Evolutionary conservation across 2,888 invertebrate genomes (phyloP).

Genomic region (Oscheius sp.): DNA sequence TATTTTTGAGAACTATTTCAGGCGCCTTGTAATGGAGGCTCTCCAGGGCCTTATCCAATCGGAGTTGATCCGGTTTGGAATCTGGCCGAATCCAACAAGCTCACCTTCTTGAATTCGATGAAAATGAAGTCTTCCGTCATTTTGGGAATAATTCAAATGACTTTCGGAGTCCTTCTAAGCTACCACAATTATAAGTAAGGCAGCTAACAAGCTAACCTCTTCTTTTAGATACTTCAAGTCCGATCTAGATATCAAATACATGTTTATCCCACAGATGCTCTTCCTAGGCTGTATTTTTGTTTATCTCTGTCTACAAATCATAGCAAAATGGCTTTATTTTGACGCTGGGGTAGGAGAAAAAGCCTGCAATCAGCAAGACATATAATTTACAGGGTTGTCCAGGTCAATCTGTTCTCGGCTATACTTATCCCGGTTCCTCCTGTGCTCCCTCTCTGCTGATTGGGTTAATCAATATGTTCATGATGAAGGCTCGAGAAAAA

Average conservation of each 20-base stretch:
- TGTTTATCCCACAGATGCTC: constrained; percentile 93
- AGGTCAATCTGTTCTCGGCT: constrained; percentile 55
- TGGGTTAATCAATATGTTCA: constrained; percentile 97
- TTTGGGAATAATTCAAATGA: constrained; percentile 93
- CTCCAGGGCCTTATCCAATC: constrained; percentile 79
- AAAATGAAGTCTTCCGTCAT: constrained; percentile 98
- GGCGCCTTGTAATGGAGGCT: neutral
- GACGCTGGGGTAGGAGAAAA: constrained; percentile 45
- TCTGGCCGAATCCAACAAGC: constrained; percentile 72
- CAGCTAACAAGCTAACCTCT: neutral
- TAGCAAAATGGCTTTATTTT: constrained; percentile 90
- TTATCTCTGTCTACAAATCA: constrained; percentile 92
- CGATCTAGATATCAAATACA: constrained; percentile 83
- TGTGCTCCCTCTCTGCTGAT: constrained; percentile 96
- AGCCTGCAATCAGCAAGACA: too few species aligned
- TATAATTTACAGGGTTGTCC: constrained; percentile 5
- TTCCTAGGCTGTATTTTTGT: constrained; percentile 91
- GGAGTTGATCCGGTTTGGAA: constrained; percentile 81
- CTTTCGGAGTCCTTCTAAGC: constrained; percentile 88
- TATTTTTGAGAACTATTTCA: too few species aligned
- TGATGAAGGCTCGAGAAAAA: constrained; percentile 77
- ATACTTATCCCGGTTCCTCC: constrained; percentile 71
- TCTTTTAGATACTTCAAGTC: constrained; percentile 74
- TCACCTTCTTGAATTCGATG: constrained; percentile 90
- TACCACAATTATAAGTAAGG: constrained; percentile 72